Evolutionary conservation across 2,888 invertebrate species (phyloP).

Genomic region (Agonopterix arenella): DNA sequence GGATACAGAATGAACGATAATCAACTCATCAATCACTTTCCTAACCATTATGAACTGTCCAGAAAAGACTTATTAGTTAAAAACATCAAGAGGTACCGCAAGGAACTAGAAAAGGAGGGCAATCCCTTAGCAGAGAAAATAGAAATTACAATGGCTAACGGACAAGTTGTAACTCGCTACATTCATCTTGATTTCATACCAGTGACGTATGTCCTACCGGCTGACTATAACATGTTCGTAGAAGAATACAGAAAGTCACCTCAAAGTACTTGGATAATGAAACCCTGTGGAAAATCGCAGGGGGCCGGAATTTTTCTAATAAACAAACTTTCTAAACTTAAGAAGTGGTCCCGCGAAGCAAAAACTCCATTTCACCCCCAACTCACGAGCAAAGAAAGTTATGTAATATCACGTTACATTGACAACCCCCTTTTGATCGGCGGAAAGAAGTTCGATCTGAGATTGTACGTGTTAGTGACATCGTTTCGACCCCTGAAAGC

Average conservation of each 20-base stretch:
- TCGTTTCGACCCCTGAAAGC: conserved; percentile 96
- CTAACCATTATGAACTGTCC: conserved; percentile 82
- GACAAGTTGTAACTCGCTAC: conserved; percentile 83
- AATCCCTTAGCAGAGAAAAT: conserved; percentile 88
- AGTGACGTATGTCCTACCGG: conserved; percentile 94
- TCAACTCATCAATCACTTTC: conserved; percentile 97
- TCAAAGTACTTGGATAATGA: conserved; percentile 98
- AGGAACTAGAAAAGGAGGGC: conserved; percentile 93
- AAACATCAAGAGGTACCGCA: conserved; percentile 94
- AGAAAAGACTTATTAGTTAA: conserved; percentile 97
- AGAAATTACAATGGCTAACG: conserved; percentile 66
- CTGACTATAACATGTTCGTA: conserved; percentile 97
- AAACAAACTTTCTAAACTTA: conserved; percentile 95
- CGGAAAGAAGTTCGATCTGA: conserved; percentile 97
- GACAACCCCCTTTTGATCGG: conserved; percentile 96
- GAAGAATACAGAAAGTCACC: conserved; percentile 96
- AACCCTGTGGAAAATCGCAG: conserved; percentile 96
- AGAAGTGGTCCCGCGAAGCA: conserved; percentile 92
- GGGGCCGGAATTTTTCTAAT: conserved; percentile 96
- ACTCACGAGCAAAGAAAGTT: conserved; percentile 88
- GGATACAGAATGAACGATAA: conserved; percentile 95
- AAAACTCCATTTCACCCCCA: conserved; percentile 91
- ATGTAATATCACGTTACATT: conserved; percentile 98
- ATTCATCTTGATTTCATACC: conserved; percentile 94
- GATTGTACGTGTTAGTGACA: conserved; percentile 94